These are phyloP conservation scores for Hormaphis cornu DNA, from an alignment of 1,140 invertebrate genomes.

Conservation along the genomic window DNA sequence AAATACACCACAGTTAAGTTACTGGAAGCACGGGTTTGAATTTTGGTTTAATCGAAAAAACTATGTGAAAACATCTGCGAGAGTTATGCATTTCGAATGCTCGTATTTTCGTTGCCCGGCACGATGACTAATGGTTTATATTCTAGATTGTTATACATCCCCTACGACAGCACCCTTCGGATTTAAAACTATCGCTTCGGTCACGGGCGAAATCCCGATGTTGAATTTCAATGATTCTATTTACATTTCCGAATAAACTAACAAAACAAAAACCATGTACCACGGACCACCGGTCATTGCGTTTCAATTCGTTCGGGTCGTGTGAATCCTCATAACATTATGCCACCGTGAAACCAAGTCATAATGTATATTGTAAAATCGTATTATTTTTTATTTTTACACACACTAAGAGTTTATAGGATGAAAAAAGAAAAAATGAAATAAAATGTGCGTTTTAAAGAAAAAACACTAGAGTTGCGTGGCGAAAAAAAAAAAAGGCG, in stretches of 20 bases:
- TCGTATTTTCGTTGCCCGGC: no score
- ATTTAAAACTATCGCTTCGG: neutral
- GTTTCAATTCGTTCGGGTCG: constrained; percentile 23
- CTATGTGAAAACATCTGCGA: neutral
- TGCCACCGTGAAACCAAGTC: neutral
- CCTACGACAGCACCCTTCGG: neutral
- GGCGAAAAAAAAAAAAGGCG: no score
- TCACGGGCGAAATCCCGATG: neutral
- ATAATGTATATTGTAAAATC: no score
- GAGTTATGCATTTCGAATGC: neutral
- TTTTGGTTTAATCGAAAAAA: no score
- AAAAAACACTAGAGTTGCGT: neutral
- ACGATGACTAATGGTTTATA: constrained; percentile 1
- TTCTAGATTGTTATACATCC: no score
- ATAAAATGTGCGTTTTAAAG: neutral
- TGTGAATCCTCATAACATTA: constrained; percentile 9
- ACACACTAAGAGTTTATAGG: no score
- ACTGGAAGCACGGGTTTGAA: no score
- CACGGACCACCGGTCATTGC: constrained; percentile 12
- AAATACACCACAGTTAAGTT: no score
- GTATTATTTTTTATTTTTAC: no score
- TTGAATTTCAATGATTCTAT: constrained; percentile 4
- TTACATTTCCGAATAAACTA: constrained; percentile 18
- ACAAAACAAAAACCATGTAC: neutral
- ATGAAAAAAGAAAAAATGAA: neutral